These are phyloP conservation scores for Lycopodina hypogea DNA, from an alignment of 37 sponge, comb jelly and placozoan species.

Conservation along the genomic window DNA sequence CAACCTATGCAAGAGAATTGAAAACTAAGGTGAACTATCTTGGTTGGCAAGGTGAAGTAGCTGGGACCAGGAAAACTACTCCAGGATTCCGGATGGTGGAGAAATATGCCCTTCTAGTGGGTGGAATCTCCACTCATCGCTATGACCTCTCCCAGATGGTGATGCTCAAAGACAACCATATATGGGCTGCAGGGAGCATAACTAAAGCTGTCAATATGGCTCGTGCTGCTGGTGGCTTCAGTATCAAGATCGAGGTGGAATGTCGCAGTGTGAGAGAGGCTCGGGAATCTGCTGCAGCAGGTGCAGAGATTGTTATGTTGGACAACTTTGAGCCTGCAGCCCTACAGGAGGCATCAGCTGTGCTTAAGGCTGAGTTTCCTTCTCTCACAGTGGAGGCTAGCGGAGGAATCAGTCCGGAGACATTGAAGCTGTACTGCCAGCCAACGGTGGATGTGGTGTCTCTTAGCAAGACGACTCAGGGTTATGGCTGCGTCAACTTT, in stretches of 20 bases:
- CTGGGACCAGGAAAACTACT: slow-evolving; percentile 95
- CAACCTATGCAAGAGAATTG: slow-evolving; percentile 76
- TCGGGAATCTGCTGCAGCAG: slow-evolving; percentile 64
- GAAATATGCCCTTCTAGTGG: slow-evolving; percentile 90
- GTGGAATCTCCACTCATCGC: slow-evolving; percentile 83
- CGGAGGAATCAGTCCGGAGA: slow-evolving; percentile 82
- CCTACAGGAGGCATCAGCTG: slow-evolving; percentile 52
- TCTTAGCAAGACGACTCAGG: slow-evolving; percentile 85
- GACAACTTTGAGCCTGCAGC: slow-evolving; percentile 87
- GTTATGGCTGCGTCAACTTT: slow-evolving; percentile 83
- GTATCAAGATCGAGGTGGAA: slow-evolving; percentile 94
- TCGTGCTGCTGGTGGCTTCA: slow-evolving; percentile 78
- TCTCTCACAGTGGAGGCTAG: slow-evolving; percentile 81
- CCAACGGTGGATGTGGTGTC: slow-evolving; percentile 85
- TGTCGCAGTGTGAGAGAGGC: slow-evolving; percentile 85
- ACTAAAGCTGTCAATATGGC: slow-evolving; percentile 72
- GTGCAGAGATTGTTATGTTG: slow-evolving; percentile 94
- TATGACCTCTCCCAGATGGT: slow-evolving; percentile 92
- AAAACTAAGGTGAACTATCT: slow-evolving; percentile 11
- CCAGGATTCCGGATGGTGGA: slow-evolving; percentile 94
- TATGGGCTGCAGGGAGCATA: slow-evolving; percentile 87
- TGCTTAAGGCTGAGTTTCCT: slow-evolving; percentile 72
- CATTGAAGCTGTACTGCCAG: slow-evolving; percentile 61
- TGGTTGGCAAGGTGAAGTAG: slow-evolving; percentile 85
- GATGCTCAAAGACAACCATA: slow-evolving; percentile 97